Percentiles rank a stretch among this genome's conserved stretches.
These are phyloP conservation scores for Bugulina stolonifera DNA, from an alignment of 2,888 invertebrate genomes.

Conservation along the genomic window DNA sequence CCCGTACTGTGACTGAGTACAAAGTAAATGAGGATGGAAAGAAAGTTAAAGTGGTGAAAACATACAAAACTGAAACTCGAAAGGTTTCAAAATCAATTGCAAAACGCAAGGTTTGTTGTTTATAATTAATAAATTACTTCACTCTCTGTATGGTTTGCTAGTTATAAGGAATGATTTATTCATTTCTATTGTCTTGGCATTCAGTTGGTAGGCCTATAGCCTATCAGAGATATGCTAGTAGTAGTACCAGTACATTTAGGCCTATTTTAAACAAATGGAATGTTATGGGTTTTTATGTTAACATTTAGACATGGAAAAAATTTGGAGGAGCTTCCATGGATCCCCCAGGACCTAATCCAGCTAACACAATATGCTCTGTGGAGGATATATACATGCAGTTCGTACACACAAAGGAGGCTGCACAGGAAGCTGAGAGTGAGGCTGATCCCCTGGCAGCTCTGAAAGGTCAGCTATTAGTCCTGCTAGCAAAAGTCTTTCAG, in stretches of 20 bases:
- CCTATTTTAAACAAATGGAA: too few relatives aligned
- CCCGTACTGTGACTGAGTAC: conserved; percentile 87
- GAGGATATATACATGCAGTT: conserved; percentile 80
- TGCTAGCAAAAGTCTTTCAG: too few relatives aligned
- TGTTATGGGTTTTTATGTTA: too few relatives aligned
- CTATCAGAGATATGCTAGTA: too few relatives aligned
- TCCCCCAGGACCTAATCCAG: conserved; percentile 93
- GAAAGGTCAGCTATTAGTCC: conserved; percentile 56
- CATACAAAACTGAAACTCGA: conserved; percentile 86
- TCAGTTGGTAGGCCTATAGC: too few relatives aligned
- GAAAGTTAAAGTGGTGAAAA: conserved; percentile 65
- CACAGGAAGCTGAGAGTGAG: conserved; percentile 75
- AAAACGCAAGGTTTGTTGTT: conserved; percentile 63
- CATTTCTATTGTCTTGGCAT: too few relatives aligned
- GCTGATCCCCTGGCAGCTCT: conserved; percentile 78
- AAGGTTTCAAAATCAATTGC: conserved; percentile 76
- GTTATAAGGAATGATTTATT: too few relatives aligned
- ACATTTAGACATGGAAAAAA: conserved; percentile 74
- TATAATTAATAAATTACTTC: conserved; percentile 2
- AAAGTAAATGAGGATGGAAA: conserved; percentile 84
- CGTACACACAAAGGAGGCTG: conserved; percentile 52
- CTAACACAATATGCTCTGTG: conserved; percentile 93
- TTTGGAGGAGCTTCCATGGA: conserved; percentile 86
- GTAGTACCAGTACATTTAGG: too few relatives aligned
- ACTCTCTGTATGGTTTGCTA: too few relatives aligned